A percentile compares a stretch with the other conserved stretches of the same genome.
These are phyloP conservation scores for Lepidothrix coronata DNA, from an alignment of 2,113 vertebrate species.

Conservation along the genomic window DNA sequence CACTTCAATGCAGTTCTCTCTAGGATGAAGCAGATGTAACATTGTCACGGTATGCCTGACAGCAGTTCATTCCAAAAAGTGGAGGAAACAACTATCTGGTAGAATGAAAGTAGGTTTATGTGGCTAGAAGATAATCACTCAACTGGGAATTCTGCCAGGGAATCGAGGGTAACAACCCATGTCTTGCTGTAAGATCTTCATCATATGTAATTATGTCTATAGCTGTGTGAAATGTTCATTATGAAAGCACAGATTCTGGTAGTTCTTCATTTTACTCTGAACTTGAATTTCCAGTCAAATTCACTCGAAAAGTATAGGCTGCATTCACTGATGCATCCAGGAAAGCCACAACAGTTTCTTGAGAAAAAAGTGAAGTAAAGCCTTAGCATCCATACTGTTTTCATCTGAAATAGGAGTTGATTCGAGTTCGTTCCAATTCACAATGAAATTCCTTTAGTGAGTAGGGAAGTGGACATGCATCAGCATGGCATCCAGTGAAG, in stretches of 20 bases:
- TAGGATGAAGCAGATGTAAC: background rate
- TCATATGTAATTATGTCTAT: conserved; percentile 5
- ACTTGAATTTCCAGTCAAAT: conserved; percentile 3
- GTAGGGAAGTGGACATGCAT: background rate
- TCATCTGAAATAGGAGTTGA: background rate
- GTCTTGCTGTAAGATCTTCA: conserved; percentile 30
- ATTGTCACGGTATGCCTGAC: background rate
- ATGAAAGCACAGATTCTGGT: background rate
- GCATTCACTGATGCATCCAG: background rate
- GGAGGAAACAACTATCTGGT: background rate
- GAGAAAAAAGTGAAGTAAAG: background rate
- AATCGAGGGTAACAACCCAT: background rate
- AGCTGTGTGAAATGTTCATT: background rate
- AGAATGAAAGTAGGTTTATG: conserved; percentile 23
- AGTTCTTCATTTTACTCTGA: background rate
- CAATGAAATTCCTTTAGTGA: background rate
- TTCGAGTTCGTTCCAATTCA: background rate
- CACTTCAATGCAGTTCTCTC: background rate
- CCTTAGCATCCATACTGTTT: background rate
- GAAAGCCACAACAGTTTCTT: background rate
- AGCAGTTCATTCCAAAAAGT: background rate
- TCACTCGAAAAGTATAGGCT: background rate
- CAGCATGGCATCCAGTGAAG: background rate
- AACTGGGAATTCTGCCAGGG: conserved; percentile 22
- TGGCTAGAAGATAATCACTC: background rate